phyloP scores from a whole-genome alignment of 35 echinoderm and acorn worm genomes.

The Ophiothrix spiculata region DNA sequence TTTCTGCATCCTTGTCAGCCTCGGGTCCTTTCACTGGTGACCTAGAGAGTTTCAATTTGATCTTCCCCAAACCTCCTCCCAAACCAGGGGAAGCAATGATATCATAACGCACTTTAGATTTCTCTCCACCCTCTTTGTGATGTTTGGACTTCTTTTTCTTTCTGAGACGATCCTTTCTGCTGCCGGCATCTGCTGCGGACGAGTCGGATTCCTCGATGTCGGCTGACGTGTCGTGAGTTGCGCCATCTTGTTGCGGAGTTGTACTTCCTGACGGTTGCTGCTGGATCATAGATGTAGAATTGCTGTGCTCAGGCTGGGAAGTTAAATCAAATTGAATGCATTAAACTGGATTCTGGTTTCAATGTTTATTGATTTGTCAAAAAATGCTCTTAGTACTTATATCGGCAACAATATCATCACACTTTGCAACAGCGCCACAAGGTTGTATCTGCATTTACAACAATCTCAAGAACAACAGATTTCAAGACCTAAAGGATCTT shows the following conservation, averaged over 20 bases:
- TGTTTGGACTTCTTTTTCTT: background rate
- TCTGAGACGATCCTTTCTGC: background rate
- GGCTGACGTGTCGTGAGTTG: slow-evolving; percentile 12
- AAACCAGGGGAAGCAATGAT: slow-evolving; percentile 36
- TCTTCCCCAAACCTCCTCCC: slow-evolving; percentile 24
- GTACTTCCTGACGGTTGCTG: background rate
- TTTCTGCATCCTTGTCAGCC: slow-evolving; percentile 10
- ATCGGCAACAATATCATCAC: no score
- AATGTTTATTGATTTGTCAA: no score
- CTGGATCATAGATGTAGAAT: background rate
- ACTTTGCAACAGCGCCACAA: no score
- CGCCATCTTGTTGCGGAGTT: slow-evolving; percentile 12
- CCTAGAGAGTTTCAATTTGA: slow-evolving; percentile 48
- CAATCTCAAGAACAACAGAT: no score
- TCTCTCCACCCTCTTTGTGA: slow-evolving; percentile 27
- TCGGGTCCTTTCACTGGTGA: slow-evolving; percentile 2
- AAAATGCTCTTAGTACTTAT: no score
- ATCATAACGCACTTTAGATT: slow-evolving; percentile 34
- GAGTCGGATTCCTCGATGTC: slow-evolving; percentile 46
- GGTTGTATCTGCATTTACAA: no score
- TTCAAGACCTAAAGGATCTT: no score
- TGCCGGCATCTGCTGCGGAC: slow-evolving; percentile 18
- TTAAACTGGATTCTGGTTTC: no score
- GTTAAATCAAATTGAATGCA: no score
- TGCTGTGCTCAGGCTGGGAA: background rate